Base-by-base conservation (phyloP, 2,888 invertebrate species). In the Lasioglossum oenotherae region DNA sequence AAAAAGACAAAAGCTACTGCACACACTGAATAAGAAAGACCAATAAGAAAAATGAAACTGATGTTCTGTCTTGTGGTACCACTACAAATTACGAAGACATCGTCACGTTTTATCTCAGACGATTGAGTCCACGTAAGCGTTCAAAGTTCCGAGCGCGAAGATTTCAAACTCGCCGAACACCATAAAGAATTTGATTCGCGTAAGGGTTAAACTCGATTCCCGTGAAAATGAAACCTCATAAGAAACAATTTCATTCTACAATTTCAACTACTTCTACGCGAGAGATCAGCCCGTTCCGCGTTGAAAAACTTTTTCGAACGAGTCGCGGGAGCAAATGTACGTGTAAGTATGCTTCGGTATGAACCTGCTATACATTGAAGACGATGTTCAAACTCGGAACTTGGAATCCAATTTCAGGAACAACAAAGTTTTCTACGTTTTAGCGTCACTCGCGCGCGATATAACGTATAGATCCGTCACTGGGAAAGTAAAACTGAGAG, bases 401-500 rank as follows among this genome's bases (percentile, higher is more conserved):
- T 84, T 64, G 81, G 67, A 81, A 80, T 84, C 72, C 80, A 80
- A 83, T 83, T 76, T 72, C 72, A 53, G 72, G 46, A 76, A 76
- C 71, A 64, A 38, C n/a, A 57, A 41, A 80, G 71, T 60, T 73
- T 46, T 80, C 49, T 46, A 75, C 75, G 75, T 80, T 80, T 49
- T 10, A 57, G 44, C n/a, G 57, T 57, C 74, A 57, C 69, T 35
- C 19, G 35, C 53, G 74, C 57, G 74, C 27, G 5, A 60, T 31
- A 60, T 27, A 72, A 53, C 53, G 49, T 49, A 69, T 44, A 67
- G 46, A 78, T 57, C 74, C 44, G 53, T 44, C 78, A 78, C 27
- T 53, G 23, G 67, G 35, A 74, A 78, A 78, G 64, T 74, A 53
- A 53, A 74, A 74, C 78, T 72, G 14, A 6, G 41, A 31, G 41